A percentile compares a stretch with the other conserved stretches of the same genome.
These are phyloP conservation scores for Pentamera pediparva DNA, from an alignment of 53 echinoderm and acorn worm genomes.

Conservation along the genomic window DNA sequence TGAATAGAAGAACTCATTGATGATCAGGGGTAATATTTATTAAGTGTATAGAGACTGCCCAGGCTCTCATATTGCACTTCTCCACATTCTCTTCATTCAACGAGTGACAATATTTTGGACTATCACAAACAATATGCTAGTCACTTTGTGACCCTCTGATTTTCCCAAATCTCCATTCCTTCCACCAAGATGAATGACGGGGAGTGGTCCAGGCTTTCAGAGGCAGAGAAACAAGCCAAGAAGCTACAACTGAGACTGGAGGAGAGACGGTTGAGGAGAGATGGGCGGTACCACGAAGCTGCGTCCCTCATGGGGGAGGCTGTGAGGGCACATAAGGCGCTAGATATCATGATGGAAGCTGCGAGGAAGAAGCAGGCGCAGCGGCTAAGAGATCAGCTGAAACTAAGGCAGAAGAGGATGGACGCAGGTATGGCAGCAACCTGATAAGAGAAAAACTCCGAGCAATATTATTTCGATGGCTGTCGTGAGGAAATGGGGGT, in stretches of 20 bases:
- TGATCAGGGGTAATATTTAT: too few species aligned
- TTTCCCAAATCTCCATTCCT: neutral
- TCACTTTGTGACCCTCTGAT: too few species aligned
- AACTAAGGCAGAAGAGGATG: constrained; percentile 17
- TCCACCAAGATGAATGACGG: constrained; percentile 63
- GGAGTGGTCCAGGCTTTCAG: constrained; percentile 82
- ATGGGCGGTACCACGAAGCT: constrained; percentile 81
- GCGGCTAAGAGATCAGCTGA: constrained; percentile 25
- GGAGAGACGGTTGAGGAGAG: constrained; percentile 70
- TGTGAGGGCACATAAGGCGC: constrained; percentile 12
- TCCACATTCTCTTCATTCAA: too few species aligned
- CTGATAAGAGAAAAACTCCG: too few species aligned
- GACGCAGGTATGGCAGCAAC: constrained; percentile 14
- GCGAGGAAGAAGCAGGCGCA: neutral
- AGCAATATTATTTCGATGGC: too few species aligned
- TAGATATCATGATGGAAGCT: constrained; percentile 28
- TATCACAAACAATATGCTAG: too few species aligned
- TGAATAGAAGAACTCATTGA: too few species aligned
- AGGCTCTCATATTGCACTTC: too few species aligned
- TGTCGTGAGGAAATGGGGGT: too few species aligned
- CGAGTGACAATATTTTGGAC: too few species aligned
- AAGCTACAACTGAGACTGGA: constrained; percentile 74
- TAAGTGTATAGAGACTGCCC: too few species aligned
- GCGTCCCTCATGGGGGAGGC: constrained; percentile 47
- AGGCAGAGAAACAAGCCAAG: constrained; percentile 71